phyloP scores from a whole-genome alignment of 2,888 invertebrate genomes.

The Tryphoninae sp. region DNA sequence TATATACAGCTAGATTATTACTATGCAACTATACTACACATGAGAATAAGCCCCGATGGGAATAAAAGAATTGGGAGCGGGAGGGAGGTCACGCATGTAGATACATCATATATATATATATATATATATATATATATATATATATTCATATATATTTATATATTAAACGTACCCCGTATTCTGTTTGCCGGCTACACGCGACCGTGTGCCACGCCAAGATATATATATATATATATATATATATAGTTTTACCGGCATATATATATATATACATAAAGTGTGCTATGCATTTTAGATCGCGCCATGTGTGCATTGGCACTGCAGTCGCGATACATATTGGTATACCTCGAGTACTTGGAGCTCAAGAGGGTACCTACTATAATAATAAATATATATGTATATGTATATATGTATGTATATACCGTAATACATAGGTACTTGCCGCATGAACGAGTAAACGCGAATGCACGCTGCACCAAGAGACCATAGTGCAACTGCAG shows the following conservation, averaged over 20 bases:
- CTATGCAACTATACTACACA: slow-evolving; percentile 5
- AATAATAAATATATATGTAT: background rate
- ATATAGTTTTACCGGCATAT: no score
- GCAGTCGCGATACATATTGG: slow-evolving; percentile 14
- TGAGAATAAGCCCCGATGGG: slow-evolving; percentile 42
- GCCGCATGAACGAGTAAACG: slow-evolving; percentile 16
- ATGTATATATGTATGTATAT: background rate
- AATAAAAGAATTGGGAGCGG: slow-evolving; percentile 10
- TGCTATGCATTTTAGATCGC: slow-evolving; percentile 25
- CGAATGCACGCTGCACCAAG: slow-evolving; percentile 41
- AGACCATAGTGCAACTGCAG: slow-evolving; percentile 41
- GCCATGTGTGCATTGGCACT: slow-evolving; percentile 18
- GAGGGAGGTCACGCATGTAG: slow-evolving; percentile 69
- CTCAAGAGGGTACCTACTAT: slow-evolving; percentile 1
- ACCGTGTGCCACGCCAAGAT: slow-evolving; percentile 33
- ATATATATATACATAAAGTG: background rate
- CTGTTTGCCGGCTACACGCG: slow-evolving; percentile 37
- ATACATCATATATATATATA: slow-evolving; percentile 48
- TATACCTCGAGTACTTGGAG: no score
- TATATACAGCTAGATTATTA: background rate
- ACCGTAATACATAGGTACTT: background rate
- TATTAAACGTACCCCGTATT: slow-evolving; percentile 21
- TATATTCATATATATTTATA: slow-evolving; percentile 8
- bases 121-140: background rate
- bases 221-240: slow-evolving; percentile 18